A percentile compares a stretch with the other conserved stretches of the same genome.
phyloP scores from a whole-genome alignment of 1,140 invertebrate genomes.

The Samia ricini region DNA sequence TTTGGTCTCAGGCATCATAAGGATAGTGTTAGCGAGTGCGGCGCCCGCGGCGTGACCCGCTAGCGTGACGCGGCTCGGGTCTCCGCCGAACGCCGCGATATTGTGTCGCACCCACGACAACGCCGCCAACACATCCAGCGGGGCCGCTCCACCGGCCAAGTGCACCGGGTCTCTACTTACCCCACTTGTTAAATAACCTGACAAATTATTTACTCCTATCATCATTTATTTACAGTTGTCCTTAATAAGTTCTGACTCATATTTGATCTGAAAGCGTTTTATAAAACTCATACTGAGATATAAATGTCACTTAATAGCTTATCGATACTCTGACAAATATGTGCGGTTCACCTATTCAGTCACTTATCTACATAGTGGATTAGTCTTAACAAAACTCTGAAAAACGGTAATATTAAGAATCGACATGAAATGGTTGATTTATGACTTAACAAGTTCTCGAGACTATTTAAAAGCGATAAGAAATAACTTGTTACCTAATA shows the following conservation, averaged over 20 bases:
- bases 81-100: constrained; percentile 88
- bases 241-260: background rate
- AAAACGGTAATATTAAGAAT: too few relatives aligned
- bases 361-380: too few relatives aligned
- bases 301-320: too few relatives aligned
- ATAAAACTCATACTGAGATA: too few relatives aligned
- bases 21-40: constrained; percentile 89
- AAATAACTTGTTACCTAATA: constrained; percentile 87
- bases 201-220: background rate
- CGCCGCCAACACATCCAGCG: constrained; percentile 85
- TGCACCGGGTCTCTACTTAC: constrained; percentile 36
- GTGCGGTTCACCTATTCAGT: too few relatives aligned
- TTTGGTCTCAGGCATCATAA: constrained; percentile 85
- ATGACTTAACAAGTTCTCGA: too few relatives aligned
- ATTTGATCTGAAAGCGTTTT: too few relatives aligned
- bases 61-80: constrained; percentile 88
- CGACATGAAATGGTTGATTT: too few relatives aligned
- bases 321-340: too few relatives aligned
- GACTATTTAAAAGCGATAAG: too few relatives aligned
- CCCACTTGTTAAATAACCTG: constrained; percentile 85
- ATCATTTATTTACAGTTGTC: background rate
- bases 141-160: constrained; percentile 51
- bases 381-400: too few relatives aligned
- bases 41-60: constrained; percentile 93
- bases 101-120: constrained; percentile 88